Percentiles rank a stretch among this genome's conserved stretches.
These are phyloP conservation scores for Leptopilina myrica DNA, from an alignment of 2,888 invertebrate species.

Conservation along the genomic window DNA sequence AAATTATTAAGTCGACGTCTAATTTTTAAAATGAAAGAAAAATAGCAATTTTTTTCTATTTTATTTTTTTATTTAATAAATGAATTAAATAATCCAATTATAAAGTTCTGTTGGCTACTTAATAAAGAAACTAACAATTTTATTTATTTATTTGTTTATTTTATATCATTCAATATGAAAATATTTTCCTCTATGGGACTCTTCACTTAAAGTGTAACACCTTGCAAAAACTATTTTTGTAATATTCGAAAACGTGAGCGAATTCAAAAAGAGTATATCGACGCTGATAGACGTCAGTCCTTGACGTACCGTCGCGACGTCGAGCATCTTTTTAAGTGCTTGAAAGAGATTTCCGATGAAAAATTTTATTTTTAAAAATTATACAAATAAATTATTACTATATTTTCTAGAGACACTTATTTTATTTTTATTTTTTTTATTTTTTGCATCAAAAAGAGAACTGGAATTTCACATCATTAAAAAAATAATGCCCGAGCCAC, in stretches of 20 bases:
- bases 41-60: no score
- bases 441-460: background rate
- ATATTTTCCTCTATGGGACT: no score
- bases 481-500: conserved; percentile 21
- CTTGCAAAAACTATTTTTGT: conserved; percentile 28
- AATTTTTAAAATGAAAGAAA: no score
- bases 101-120: no score
- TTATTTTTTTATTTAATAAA: no score
- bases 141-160: no score
- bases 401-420: background rate
- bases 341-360: conserved; percentile 25
- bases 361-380: conserved; percentile 33
- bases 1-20: no score
- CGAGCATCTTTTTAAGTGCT: conserved; percentile 32
- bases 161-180: no score
- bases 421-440: background rate
- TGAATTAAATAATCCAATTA: no score
- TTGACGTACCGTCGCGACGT: conserved; percentile 41
- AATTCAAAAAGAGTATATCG: conserved; percentile 38
- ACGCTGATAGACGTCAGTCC: conserved; percentile 41
- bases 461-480: conserved; percentile 12
- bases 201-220: background rate
- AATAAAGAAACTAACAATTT: no score
- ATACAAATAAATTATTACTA: conserved; percentile 9
- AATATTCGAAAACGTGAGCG: conserved; percentile 21